Evolutionary conservation across 2,888 invertebrate species (phyloP), one percentile per base, ranked within the genome.

Genomic region (Dryobotodes eremita): DNA sequence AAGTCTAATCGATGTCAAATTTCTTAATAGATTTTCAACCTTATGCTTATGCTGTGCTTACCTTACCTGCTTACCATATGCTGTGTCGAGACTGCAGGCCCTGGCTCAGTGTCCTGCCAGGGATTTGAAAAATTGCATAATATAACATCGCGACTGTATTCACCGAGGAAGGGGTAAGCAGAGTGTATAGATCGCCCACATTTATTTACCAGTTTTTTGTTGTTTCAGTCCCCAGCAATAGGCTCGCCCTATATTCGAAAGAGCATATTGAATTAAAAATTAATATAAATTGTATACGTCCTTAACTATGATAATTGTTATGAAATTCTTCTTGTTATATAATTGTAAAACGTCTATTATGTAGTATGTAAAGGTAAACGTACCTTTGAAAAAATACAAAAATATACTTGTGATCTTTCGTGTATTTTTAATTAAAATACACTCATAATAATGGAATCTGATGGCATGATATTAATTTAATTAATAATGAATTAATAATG

Each of bases 261-360:
- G 23, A 31, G 15, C 8, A 15, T 31, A 68, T 23, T 26, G 4
- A 31, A 53, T 59, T 26, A 15, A 15, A 59, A 59, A 8, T 59
- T 59, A 7, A 26, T 59, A 59, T 15, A 57, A n/a, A 36, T 62
- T 62, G 70, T 70, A 62, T 62, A 86, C 82, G 79, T 82, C 77
- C 80, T 76, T 80, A 70, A 59, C 61, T 65, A 74, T 72, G 23
- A 78, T 77, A 75, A 82, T 82, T 88, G 88, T 88, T 89, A 89
- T 76, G 48, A 66, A 80, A 71, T 68, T 84, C 81, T 83, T 75
- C 66, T 83, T 89, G 88, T 89, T 89, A 83, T 71, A 57, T 88
- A 84, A 80, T 86, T 88, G 74, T 83, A 86, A 82, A 75, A 84
- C 87, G 71, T 87, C 62, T 84, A 61, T 61, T 48, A 70, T 13